Base-by-base conservation (phyloP, 2,888 invertebrate species). In the Synanthedon formicaeformis region DNA sequence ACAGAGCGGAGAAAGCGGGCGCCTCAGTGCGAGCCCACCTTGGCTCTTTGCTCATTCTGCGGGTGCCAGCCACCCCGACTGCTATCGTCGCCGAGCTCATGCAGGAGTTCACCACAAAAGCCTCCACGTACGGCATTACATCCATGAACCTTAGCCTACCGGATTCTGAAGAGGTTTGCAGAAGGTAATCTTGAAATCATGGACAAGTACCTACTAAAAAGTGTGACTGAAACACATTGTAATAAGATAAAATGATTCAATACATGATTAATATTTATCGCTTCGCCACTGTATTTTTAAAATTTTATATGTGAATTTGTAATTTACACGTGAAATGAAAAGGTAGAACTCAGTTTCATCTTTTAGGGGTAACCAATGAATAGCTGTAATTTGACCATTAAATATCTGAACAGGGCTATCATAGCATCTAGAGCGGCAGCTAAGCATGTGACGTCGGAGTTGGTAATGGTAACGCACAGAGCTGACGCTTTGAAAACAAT, bases 91-190 rank as follows among this genome's bases (percentile, higher is more conserved):
- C 80, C 0, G 59, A 57, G 0, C 60, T 86, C 2, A 58, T 82
- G 5, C 68, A 63, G 23, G 72, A 81, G 34, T 50, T 82, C 0
- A 64, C 63, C 0, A 60, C 66, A 0, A 72, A 81, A 23, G 49
- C 70, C 0, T 51, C 51, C 4, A 59, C 57, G 45, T 85, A 78
- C 51, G 78, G 78, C 0, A 63, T 86, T 11, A 60, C 63, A 0
- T 73, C 81, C 0, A 63, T 85, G 56, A 69, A 71, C 51, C 71
- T 86, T 41, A 79, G 73, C 49, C 61, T 85, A 41, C 75, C 85
- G 0, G 85, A 86, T 60, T 73, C 77, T 2, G 80, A 83, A 48
- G 85, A 86, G 58, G 75, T 83, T 2, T 76, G 69, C 56, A 70
- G 63, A 53, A 78, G 85, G 85, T 85, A 55, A 11, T 45, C 8